Evolutionary conservation across 2,888 invertebrate genomes (phyloP), one percentile per base, ranked within the genome.

Genomic region (Dryobota labecula): DNA sequence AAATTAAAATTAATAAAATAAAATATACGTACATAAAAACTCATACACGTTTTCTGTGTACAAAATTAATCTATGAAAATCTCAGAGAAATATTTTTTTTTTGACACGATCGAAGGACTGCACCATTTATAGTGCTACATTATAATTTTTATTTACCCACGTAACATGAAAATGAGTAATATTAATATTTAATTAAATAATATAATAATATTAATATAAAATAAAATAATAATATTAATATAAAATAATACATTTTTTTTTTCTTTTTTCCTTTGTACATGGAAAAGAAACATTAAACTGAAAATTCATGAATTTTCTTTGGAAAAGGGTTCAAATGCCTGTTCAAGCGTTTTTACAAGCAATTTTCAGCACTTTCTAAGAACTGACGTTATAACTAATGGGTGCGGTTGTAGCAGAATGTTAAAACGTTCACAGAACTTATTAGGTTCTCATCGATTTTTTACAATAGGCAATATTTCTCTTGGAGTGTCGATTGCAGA

Each of bases 371-470:
- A 69, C 11, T 72, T 73, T 67, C 69, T 58, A 13, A 65, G 56
- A 72, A 75, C 18, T 53, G 49, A 63, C 68, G 20, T 43, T 54
- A n/a, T 60, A 64, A 71, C 30, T 72, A 70, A 72, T 82, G 78
- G 68, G 56, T 73, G 80, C 82, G 71, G 68, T 73, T 63, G 54
- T 58, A 43, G 13, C n/a, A 41, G 30, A 73, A 70, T 67, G 54
- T 57, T 77, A 73, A 73, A 75, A 54, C 62, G 53, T 82, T 78
- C 68, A 41, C 33, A 51, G 62, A 75, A 80, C 69, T 68, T 73
- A 78, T 80, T 74, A 72, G 62, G 58, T 54, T 65, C 51, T 30
- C 64, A 84, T 84, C 73, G 77, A 77, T 78, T 84, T 83, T 64
- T 73, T 49, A 71, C 71, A 71, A 51, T 51, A 36, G 47, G 64